These are phyloP conservation scores for Lapara coniferarum DNA, from an alignment of 2,888 invertebrate species.

Conservation along the genomic window DNA sequence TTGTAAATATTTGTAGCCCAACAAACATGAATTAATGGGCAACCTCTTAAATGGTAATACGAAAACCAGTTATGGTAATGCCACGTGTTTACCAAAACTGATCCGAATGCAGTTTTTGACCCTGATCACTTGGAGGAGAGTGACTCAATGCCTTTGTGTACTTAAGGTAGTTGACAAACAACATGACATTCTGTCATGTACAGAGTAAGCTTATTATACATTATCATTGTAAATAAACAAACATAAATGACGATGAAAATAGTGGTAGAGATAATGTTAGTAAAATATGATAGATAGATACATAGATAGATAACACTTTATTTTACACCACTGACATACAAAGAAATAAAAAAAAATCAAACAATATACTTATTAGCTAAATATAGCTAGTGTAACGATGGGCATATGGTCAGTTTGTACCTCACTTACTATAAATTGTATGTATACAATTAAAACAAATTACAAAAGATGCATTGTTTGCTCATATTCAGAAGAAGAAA, in stretches of 20 bases:
- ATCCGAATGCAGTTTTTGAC: constrained; percentile 24
- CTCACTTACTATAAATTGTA: background rate
- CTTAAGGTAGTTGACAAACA: background rate
- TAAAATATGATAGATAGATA: too few species aligned
- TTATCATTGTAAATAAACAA: background rate
- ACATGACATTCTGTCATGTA: background rate
- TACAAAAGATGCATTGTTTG: too few species aligned
- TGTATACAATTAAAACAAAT: background rate
- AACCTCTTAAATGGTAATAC: background rate
- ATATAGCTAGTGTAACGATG: too few species aligned
- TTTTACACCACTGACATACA: too few species aligned
- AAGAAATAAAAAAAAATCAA: too few species aligned
- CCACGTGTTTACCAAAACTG: constrained; percentile 7
- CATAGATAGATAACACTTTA: too few species aligned
- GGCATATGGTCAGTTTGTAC: too few species aligned
- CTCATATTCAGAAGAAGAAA: too few species aligned
- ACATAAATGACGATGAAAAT: background rate
- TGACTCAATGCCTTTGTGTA: background rate
- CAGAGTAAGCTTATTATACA: background rate
- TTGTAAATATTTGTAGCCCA: constrained; percentile 5
- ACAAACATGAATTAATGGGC: constrained; percentile 1
- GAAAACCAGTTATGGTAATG: constrained; percentile 20
- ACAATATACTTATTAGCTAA: too few species aligned
- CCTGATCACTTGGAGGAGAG: background rate
- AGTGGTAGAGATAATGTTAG: background rate